Conservation (phyloP, 2,113 vertebrate species). For the Thamnophis sirtalis region DNA sequence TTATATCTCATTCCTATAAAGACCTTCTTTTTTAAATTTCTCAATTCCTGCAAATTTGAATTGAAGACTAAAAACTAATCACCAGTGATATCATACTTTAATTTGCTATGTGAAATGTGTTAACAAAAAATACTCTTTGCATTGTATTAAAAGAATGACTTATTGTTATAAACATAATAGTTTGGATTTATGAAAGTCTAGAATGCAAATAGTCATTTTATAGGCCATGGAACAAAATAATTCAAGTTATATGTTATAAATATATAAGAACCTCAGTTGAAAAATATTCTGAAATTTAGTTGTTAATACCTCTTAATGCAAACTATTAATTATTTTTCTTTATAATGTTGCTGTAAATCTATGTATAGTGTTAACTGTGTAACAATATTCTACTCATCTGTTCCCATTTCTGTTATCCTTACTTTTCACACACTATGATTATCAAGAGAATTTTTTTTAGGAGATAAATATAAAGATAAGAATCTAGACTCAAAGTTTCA, state of each 20-base stretch:
- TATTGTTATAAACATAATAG: not conserved
- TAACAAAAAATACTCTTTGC: not conserved
- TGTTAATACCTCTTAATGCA: not conserved
- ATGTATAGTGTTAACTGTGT: not conserved
- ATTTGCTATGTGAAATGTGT: not conserved
- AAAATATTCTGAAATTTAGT: not conserved
- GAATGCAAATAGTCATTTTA: not conserved
- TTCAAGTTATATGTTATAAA: not conserved
- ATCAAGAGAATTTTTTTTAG: not conserved
- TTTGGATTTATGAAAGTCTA: not conserved
- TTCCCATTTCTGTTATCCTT: not conserved
- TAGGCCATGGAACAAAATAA: not conserved
- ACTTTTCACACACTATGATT: not conserved
- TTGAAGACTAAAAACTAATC: not conserved
- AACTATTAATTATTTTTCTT: not conserved
- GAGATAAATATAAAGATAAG: slow-evolving; percentile 4
- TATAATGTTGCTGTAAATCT: not conserved
- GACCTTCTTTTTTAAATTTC: not conserved
- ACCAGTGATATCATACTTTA: not conserved
- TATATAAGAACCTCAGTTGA: not conserved
- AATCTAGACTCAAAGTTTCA: not conserved
- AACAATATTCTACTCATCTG: not conserved
- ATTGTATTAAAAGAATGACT: not conserved
- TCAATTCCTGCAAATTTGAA: not conserved
- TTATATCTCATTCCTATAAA: not conserved